Evolutionary conservation across 2,888 invertebrate genomes (phyloP), one percentile per base, ranked within the genome.

Genomic region (Andrena fulva): DNA sequence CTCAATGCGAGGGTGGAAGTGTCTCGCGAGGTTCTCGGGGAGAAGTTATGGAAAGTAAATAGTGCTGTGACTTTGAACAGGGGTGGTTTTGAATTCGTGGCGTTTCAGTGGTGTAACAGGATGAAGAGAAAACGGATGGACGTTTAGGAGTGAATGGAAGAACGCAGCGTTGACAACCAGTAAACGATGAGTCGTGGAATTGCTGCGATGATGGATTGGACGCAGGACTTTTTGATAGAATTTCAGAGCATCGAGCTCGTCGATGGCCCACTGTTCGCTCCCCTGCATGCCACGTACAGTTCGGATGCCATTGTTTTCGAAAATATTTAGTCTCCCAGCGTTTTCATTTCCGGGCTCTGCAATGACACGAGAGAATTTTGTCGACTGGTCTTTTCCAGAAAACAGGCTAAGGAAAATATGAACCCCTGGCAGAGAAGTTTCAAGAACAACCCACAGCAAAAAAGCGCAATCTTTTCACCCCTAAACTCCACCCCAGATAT

Each of bases 261-360:
- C 62, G 35, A 71, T 70, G 12, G 52, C n/a, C 20, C 56, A 35
- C 8, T 48, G 68, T 7, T 56, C 50, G 29, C 50, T 76, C 64
- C 56, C 20, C 20, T 20, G 50, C 16, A 0, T 60, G 63, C 12
- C 29, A 20, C 27, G 5, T 27, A 1, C 69, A 68, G 42, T 50
- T 33, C 62, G 4, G 42, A 16, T 42, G 48, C 60, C 67, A 60
- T 79, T 70, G 63, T 64, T 79, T 69, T 60, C 79, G 12, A 66
- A 71, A 78, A 71, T 70, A 71, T 80, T 80, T 71, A 78, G 54
- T 48, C 56, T 52, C 50, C 20, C 20, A 5, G 6, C 16, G 31
- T 8, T 54, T 42, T 54, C 20, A 54, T 8, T 54, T 20, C 2
- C 6, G 24, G n/a, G 24, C 1, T 8, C 20, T 8, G 24, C 3